Evolutionary conservation across 2,797 vertebrate species (phyloP), one percentile per base, ranked within the genome.

Genomic region (Sebastes umbrosus): DNA sequence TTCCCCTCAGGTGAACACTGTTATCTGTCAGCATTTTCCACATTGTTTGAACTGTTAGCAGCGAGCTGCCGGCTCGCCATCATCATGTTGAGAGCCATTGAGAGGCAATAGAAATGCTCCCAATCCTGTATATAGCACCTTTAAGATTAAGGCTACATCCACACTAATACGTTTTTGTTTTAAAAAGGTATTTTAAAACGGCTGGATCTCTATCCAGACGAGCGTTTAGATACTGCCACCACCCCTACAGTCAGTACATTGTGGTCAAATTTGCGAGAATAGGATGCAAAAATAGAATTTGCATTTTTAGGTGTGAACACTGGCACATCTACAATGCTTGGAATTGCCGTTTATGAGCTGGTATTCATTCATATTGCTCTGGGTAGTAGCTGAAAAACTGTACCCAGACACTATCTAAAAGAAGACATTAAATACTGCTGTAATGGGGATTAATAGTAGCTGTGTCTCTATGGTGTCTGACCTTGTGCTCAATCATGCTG

Each of bases 401-500:
- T 12, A 29, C 27, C 39, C 4, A 62, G 27, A 59, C 69, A 43
- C 24, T 6, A 71, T 20, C 66, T 57, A 34, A 65, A 14, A 55
- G 36, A 74, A 20, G 73, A 80, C 24, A 70, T 22, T 11, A 14
- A 14, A 11, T 31, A 12, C 29, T 29, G 34, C 50, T 29, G 50
- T 77, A 74, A 74, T 54, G 12, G 54, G 39, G 73, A 77, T 46
- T 63, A 63, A 83, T 65, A 14, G 55, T 9, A 2, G 29, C 39
- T 1, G 14, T 14, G 64, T 57, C 58, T 68, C 31, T 72, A n/a
- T 57, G 57, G 22, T 34, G 57, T 84, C 95, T 88, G 87, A 98
- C 99, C 97, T 98, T 99, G 95, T 98, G 97, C 80, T 98, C 96
- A 73, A 99, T 98, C 98, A 99, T 99, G 94, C 94, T 99, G 94